Conservation (phyloP, 2,797 vertebrate genomes). For the Selene dorsalis region DNA sequence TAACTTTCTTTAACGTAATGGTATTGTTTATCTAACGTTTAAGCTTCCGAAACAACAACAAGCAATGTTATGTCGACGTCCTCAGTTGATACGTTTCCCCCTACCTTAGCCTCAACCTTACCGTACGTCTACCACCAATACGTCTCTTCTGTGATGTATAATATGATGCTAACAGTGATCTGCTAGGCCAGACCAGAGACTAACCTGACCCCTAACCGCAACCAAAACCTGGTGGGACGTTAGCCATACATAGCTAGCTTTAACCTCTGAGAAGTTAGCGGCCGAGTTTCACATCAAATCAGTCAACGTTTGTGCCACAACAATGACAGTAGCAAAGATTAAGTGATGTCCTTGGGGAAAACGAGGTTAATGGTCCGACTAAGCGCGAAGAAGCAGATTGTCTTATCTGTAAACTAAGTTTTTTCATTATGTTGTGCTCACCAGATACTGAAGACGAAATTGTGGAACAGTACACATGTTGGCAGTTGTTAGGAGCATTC, state of each 20-base stretch:
- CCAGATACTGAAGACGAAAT: fast-evolving
- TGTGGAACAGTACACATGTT: background rate
- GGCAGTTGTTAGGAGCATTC: fast-evolving
- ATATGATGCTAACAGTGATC: too few species aligned
- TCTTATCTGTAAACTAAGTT: background rate
- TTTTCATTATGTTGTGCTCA: background rate
- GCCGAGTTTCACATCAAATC: background rate
- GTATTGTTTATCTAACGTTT: background rate
- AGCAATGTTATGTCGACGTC: background rate
- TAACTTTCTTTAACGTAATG: background rate
- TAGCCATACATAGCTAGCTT: constrained; percentile 10
- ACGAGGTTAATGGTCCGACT: too few species aligned
- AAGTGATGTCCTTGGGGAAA: background rate
- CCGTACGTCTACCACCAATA: too few species aligned
- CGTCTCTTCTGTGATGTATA: background rate
- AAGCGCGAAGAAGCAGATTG: fast-evolving
- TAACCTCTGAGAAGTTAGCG: background rate
- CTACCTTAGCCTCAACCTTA: background rate
- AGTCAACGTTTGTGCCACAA: background rate
- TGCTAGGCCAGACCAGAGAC: background rate
- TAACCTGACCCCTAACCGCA: background rate
- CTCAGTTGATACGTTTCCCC: background rate
- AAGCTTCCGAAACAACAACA: background rate
- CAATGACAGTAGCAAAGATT: background rate
- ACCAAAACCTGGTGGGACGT: background rate